Percentiles rank a stretch among this genome's conserved stretches.
These are phyloP conservation scores for Philotrypesis tridentata DNA, from an alignment of 1,140 invertebrate genomes.

Conservation along the genomic window DNA sequence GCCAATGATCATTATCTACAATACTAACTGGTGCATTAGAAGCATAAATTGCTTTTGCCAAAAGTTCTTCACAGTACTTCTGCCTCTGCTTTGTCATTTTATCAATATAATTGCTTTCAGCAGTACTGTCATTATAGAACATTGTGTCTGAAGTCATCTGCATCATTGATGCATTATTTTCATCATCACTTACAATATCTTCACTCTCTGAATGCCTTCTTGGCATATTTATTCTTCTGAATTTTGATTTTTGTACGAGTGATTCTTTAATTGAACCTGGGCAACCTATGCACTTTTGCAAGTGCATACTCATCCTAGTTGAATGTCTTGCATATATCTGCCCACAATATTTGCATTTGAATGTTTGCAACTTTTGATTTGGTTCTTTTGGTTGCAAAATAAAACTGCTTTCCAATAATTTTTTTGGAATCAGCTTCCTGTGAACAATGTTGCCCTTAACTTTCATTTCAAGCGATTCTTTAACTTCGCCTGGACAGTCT, in stretches of 20 bases:
- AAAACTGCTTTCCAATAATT: constrained; percentile 47
- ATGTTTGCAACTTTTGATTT: constrained; percentile 50
- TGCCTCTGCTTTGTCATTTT: constrained; percentile 48
- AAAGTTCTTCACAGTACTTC: constrained; percentile 46
- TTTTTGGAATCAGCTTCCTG: constrained; percentile 46
- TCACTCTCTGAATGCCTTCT: constrained; percentile 42
- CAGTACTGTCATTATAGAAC: constrained; percentile 28
- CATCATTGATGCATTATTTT: constrained; percentile 29
- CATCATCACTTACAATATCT: constrained; percentile 28
- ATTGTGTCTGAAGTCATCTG: constrained; percentile 15
- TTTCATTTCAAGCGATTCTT: constrained; percentile 42
- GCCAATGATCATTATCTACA: constrained; percentile 52
- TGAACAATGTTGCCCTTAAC: constrained; percentile 41
- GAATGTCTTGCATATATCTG: constrained; percentile 49
- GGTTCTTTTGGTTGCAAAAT: constrained; percentile 48
- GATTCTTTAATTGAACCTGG: constrained; percentile 45
- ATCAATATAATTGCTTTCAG: constrained; percentile 46
- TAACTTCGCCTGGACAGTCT: constrained; percentile 46
- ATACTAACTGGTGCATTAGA: constrained; percentile 51
- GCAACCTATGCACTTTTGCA: constrained; percentile 50
- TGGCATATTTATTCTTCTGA: constrained; percentile 24
- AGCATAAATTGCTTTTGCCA: constrained; percentile 53
- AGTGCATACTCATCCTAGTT: constrained; percentile 50
- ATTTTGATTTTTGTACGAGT: constrained; percentile 35
- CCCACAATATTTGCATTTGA: constrained; percentile 51